Conservation (phyloP, 2,113 vertebrate genomes). For the Sinocyclocheilus anophthalmus region DNA sequence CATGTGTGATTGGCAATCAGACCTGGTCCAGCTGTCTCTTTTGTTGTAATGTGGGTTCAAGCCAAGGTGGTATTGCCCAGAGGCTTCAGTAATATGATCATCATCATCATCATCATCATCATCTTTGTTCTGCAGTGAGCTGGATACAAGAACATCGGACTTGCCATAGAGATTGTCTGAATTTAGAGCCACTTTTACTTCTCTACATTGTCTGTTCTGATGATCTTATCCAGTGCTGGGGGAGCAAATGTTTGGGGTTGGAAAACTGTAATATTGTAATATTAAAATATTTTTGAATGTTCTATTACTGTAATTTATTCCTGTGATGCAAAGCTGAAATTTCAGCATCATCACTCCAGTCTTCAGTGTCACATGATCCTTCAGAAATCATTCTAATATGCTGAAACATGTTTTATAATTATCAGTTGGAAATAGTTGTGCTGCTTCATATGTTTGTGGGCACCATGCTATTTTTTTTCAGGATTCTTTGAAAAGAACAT, state of each 20-base stretch:
- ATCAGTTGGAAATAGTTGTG: too few species aligned
- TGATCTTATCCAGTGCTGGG: background rate
- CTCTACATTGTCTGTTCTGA: background rate
- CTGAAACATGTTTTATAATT: too few species aligned
- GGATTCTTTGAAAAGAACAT: too few species aligned
- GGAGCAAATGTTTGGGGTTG: background rate
- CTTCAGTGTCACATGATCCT: too few species aligned
- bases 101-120: background rate
- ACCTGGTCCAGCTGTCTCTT: constrained; percentile 28
- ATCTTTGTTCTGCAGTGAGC: background rate
- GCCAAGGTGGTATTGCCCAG: constrained; percentile 1
- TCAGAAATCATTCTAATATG: too few species aligned
- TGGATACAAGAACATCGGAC: constrained; percentile 12
- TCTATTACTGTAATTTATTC: too few species aligned
- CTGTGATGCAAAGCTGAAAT: too few species aligned
- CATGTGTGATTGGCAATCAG: constrained; percentile 2
- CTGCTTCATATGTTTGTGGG: too few species aligned
- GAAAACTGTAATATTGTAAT: background rate
- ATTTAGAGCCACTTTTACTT: constrained; percentile 2
- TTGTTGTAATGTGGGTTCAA: constrained; percentile 41
- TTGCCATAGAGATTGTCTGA: background rate
- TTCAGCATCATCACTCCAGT: too few species aligned
- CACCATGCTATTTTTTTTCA: too few species aligned
- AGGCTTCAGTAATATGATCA: background rate
- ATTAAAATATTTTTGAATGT: too few species aligned